Percentiles rank a stretch among this genome's conserved stretches.
These are phyloP conservation scores for Papilio machaon DNA, from an alignment of 1,140 invertebrate genomes.

Conservation along the genomic window DNA sequence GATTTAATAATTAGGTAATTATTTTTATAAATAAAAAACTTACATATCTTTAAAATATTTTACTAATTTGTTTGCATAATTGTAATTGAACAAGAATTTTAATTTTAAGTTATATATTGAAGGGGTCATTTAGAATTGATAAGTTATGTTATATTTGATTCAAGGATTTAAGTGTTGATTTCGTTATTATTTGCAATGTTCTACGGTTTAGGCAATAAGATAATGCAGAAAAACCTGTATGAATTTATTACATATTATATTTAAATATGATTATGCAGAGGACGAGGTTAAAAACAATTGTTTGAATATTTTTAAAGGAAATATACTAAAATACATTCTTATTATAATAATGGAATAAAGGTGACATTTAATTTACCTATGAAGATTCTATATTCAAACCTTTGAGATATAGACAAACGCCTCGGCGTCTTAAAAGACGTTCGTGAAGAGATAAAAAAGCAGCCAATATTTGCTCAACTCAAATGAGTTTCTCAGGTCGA, in stretches of 20 bases:
- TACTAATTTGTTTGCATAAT: background rate
- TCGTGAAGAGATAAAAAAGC: conserved; percentile 65
- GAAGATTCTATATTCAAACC: conserved; percentile 42
- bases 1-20: too few relatives aligned
- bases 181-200: conserved; percentile 8
- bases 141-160: background rate
- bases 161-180: conserved; percentile 1
- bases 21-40: too few relatives aligned
- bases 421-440: conserved; percentile 67
- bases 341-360: background rate
- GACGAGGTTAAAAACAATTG: conserved; percentile 6
- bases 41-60: background rate
- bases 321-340: background rate
- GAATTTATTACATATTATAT: background rate
- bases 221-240: conserved; percentile 3
- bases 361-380: conserved; percentile 30
- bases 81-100: background rate
- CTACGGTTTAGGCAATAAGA: background rate
- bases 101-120: background rate
- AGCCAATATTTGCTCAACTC: conserved; percentile 69
- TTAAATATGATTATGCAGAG: background rate
- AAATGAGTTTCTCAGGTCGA: conserved; percentile 75
- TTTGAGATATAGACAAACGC: conserved; percentile 57
- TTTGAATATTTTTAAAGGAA: conserved; percentile 12
- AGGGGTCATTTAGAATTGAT: background rate